Base-by-base conservation (phyloP, 2,888 invertebrate genomes). In the Charanyca ferruginea region DNA sequence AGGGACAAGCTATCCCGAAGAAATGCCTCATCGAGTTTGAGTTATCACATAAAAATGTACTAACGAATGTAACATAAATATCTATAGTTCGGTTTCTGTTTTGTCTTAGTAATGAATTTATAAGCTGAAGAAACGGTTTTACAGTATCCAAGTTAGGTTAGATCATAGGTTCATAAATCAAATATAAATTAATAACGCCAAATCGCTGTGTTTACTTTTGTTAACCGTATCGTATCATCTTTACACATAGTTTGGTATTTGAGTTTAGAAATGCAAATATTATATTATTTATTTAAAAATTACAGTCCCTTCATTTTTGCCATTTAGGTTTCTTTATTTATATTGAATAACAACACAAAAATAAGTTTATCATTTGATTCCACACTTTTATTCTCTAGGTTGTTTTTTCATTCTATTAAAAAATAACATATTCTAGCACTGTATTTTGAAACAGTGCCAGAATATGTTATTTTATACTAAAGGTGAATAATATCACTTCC, bases 1-100 rank as follows among this genome's bases (percentile, higher is more conserved):
- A 87, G 88, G 89, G 89, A 83, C 86, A 74, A 84, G 80, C 68
- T 68, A 80, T 83, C 82, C 18, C 67, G 66, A 72, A 71, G 58
- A 80, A 77, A 77, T 77, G 62, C 66, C 67, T 70, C 73, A 67
- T 78, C 66, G 66, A 44, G 68, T 72, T 77, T 79, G 20, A 62
- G 57, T 53, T 75, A 61, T 58, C 49, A 59, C 59, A 59, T 64
- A 63, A 63, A 64, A 66, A 72, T 67, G 7, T 25, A 66, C 55
- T 64, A 63, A 81, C 54, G 44, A 73, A 49, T 45, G 28, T 7
- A 28, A 42, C 13, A 38, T 45, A 32, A 53, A 69, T 38, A 35
- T 67, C 18, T 53, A 38, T 9, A 3, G 6, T 22, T 22, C 9
- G 11, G 11, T 35, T 28, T 18, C 4, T 42, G n/a, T 49, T 65